A percentile compares a stretch with the other conserved stretches of the same genome.
phyloP scores from a whole-genome alignment of 1,140 invertebrate species.

The Zaprionus tsacasi region DNA sequence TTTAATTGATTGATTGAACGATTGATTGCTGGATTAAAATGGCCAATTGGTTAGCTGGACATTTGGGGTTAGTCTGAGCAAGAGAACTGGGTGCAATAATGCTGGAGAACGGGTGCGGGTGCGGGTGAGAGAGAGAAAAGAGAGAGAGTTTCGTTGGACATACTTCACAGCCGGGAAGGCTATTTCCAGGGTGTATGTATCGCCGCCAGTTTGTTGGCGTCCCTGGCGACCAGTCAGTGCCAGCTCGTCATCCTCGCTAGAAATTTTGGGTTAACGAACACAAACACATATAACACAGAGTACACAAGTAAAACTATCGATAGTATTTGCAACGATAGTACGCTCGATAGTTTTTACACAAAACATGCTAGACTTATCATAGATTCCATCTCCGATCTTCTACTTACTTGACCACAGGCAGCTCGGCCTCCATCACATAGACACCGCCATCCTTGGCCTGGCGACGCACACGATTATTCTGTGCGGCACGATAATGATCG shows the following conservation, averaged over 20 bases:
- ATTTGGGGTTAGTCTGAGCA: conserved; percentile 24
- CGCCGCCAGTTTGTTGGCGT: conserved; percentile 87
- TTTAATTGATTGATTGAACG: conserved; percentile 23
- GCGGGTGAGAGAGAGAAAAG: conserved; percentile 1
- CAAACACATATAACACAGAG: conserved; percentile 61
- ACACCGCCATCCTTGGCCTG: conserved; percentile 89
- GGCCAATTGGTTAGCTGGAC: conserved; percentile 10
- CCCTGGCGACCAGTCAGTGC: conserved; percentile 86
- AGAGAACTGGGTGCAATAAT: conserved; percentile 26
- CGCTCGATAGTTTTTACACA: conserved; percentile 1
- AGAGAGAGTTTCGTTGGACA: conserved; percentile 85
- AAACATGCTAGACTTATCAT: not conserved
- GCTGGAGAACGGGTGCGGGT: conserved; percentile 32
- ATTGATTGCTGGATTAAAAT: conserved; percentile 8
- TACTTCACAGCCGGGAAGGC: conserved; percentile 96
- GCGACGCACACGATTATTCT: conserved; percentile 87
- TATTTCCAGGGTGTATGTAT: conserved; percentile 95
- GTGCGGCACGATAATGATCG: conserved; percentile 87
- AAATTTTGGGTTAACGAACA: conserved; percentile 67
- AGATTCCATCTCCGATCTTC: not conserved
- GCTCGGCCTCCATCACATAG: conserved; percentile 91
- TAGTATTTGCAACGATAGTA: not conserved
- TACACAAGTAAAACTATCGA: conserved; percentile 35
- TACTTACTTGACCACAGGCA: conserved; percentile 93
- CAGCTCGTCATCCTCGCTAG: conserved; percentile 77